Evolutionary conservation across 2,113 vertebrate genomes (phyloP).

Genomic region (Platysteira castanea): DNA sequence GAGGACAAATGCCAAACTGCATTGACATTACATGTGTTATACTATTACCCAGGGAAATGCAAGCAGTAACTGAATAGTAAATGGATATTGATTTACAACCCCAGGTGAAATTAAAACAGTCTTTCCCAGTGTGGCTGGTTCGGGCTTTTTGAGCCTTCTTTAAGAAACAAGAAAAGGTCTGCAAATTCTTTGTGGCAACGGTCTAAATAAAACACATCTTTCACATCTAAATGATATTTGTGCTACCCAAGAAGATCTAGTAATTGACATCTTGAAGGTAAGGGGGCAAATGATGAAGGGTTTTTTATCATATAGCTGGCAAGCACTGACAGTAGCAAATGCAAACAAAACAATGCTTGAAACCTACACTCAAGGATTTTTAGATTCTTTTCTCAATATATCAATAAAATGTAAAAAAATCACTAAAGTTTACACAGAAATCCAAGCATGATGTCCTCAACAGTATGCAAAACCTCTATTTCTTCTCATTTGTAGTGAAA

Average conservation of each 20-base stretch:
- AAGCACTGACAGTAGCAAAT: not conserved
- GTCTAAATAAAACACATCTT: not conserved
- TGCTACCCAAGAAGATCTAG: not conserved
- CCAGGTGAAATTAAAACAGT: conserved; percentile 66
- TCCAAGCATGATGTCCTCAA: not conserved
- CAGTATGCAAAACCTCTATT: not conserved
- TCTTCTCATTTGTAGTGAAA: not conserved
- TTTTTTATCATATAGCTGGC: not conserved
- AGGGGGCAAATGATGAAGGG: not conserved
- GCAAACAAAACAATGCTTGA: not conserved
- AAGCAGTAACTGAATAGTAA: conserved; percentile 61
- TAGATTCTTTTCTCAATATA: not conserved
- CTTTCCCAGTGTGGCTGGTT: not conserved
- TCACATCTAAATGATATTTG: conserved; percentile 20
- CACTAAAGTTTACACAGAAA: not conserved
- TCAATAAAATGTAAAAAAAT: not conserved
- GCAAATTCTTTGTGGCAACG: not conserved
- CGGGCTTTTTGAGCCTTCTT: not conserved
- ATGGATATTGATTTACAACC: conserved; percentile 72
- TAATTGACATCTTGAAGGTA: not conserved
- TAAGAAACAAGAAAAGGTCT: not conserved
- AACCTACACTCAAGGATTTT: not conserved
- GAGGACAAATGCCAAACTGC: conserved; percentile 70
- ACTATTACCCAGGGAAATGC: conserved; percentile 67
- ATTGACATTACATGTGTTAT: conserved; percentile 63